These are phyloP conservation scores for Platysternon megacephalum DNA, from an alignment of 2,113 vertebrate species.

Conservation along the genomic window DNA sequence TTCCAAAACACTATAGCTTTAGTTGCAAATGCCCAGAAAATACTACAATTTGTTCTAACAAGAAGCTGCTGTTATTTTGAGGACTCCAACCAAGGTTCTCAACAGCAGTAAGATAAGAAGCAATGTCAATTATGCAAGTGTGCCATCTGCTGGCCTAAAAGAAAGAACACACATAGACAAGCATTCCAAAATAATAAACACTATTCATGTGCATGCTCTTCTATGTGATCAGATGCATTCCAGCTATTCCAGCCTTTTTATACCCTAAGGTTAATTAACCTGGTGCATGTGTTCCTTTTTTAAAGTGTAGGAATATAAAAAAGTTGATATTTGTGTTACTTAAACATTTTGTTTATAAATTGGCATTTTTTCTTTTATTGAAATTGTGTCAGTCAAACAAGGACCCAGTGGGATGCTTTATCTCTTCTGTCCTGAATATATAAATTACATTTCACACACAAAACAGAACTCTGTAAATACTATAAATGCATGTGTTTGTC, in stretches of 20 bases:
- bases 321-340: neutral
- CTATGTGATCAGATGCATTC: neutral
- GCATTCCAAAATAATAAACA: neutral
- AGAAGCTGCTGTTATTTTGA: neutral
- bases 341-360: neutral
- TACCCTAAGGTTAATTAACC: neutral
- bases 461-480: neutral
- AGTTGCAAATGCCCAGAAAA: conserved; percentile 22
- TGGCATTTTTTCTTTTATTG: neutral
- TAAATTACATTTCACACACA: neutral
- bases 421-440: neutral
- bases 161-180: neutral
- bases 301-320: neutral
- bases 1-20: neutral
- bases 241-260: neutral
- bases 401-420: neutral
- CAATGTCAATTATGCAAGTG: conserved; percentile 68
- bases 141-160: conserved; percentile 74
- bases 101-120: neutral
- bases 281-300: neutral
- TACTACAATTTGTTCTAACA: neutral
- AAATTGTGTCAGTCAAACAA: neutral
- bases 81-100: neutral
- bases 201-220: neutral
- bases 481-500: neutral